Evolutionary conservation across 2,113 vertebrate species (phyloP).

Genomic region (Hystrix brachyura): DNA sequence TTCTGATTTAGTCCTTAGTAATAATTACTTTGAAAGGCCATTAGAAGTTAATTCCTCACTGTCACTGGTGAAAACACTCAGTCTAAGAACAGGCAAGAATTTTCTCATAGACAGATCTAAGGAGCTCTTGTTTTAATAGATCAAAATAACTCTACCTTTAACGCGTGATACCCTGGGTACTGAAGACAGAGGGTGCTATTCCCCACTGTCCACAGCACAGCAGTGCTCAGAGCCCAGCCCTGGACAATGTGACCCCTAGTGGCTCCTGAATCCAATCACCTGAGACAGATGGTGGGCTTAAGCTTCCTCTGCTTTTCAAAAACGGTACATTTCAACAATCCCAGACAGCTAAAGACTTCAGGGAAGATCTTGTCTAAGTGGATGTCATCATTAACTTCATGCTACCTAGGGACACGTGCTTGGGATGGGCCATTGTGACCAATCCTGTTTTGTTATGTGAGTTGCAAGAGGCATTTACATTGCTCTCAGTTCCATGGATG

Average conservation of each 20-base stretch:
- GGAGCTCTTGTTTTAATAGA: background rate
- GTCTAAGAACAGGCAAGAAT: background rate
- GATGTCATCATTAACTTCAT: background rate
- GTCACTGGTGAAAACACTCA: background rate
- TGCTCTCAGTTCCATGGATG: background rate
- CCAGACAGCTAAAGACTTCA: background rate
- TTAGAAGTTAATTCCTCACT: background rate
- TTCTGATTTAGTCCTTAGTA: constrained; percentile 39
- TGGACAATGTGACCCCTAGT: background rate
- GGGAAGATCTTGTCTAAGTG: background rate
- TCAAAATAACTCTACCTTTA: background rate
- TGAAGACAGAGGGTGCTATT: background rate
- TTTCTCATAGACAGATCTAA: background rate
- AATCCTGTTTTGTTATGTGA: background rate
- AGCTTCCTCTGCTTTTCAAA: background rate
- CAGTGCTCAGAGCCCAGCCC: background rate
- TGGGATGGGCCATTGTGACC: background rate
- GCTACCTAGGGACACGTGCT: background rate
- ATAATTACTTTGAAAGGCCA: constrained; percentile 48
- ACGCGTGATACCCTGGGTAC: background rate
- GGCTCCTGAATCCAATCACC: background rate
- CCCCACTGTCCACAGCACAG: background rate
- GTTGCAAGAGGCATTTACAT: background rate
- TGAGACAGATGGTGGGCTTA: background rate
- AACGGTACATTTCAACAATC: constrained; percentile 8